A percentile compares a stretch with the other conserved stretches of the same genome.
These are phyloP conservation scores for Myiotriccus ornatus DNA, from an alignment of 2,797 vertebrate genomes.

Conservation along the genomic window DNA sequence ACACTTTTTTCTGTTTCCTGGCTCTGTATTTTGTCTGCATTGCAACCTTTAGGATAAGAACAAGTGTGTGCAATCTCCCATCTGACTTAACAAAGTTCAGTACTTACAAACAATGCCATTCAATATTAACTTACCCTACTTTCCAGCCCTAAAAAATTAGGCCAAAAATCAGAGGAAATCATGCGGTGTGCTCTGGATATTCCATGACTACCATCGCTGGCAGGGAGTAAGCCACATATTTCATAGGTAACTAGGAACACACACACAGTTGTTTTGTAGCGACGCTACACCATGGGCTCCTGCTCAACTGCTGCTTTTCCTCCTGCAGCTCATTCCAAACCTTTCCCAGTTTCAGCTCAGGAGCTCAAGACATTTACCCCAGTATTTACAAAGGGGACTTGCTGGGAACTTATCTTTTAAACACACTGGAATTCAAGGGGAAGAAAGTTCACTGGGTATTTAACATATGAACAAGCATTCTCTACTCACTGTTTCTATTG, in stretches of 20 bases:
- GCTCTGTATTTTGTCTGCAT: background rate
- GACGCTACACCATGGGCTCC: background rate
- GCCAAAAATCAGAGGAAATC: constrained; percentile 44
- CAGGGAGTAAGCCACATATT: constrained; percentile 14
- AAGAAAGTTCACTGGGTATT: background rate
- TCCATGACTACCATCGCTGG: constrained; percentile 34
- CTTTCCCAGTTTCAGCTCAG: background rate
- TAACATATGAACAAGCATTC: background rate
- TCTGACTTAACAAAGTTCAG: background rate
- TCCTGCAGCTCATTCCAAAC: background rate
- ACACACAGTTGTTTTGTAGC: constrained; percentile 53
- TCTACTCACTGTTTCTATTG: background rate
- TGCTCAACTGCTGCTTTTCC: background rate
- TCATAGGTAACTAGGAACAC: constrained; percentile 56
- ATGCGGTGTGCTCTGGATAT: background rate
- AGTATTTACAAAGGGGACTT: background rate
- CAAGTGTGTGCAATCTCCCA: background rate
- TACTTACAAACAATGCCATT: background rate
- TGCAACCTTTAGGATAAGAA: background rate
- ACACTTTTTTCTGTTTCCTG: background rate
- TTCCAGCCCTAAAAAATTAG: background rate
- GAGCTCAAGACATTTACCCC: background rate
- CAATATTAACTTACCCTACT: background rate
- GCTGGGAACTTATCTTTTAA: background rate
- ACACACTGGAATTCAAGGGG: background rate